Evolutionary conservation across 1,140 invertebrate species (phyloP).

Genomic region (Penaeus vannamei): DNA sequence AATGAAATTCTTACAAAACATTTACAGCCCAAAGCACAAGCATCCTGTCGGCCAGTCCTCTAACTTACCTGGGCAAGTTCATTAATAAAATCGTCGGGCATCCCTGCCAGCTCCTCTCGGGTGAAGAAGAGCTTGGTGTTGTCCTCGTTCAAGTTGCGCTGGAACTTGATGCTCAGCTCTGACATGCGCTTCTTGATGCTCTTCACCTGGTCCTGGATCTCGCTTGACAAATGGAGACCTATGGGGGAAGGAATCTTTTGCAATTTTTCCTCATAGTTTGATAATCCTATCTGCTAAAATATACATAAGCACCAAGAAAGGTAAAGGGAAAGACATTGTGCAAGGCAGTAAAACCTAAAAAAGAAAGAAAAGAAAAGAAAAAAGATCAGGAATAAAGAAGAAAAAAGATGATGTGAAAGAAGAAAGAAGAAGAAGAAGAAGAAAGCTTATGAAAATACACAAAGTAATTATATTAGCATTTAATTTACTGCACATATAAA

Average conservation of each 20-base stretch:
- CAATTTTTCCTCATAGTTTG: not conserved
- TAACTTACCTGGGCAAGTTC: constrained; percentile 58
- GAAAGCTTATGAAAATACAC: too few species aligned
- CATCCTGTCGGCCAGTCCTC: not conserved
- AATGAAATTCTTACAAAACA: not conserved
- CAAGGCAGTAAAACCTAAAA: too few species aligned
- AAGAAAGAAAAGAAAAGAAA: too few species aligned
- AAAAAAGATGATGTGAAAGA: too few species aligned
- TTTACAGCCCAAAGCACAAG: constrained; percentile 13
- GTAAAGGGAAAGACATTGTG: too few species aligned
- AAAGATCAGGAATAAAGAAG: too few species aligned
- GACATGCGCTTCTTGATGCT: constrained; percentile 74
- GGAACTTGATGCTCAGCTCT: constrained; percentile 74
- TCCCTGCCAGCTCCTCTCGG: constrained; percentile 73
- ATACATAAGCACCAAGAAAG: too few species aligned
- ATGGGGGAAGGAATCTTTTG: constrained; percentile 34
- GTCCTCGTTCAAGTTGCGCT: constrained; percentile 75
- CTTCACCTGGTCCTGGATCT: constrained; percentile 72
- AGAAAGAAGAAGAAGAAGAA: too few species aligned
- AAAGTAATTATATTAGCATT: too few species aligned
- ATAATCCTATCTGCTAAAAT: too few species aligned
- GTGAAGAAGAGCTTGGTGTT: constrained; percentile 74
- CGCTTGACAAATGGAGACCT: constrained; percentile 74
- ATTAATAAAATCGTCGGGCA: constrained; percentile 73
- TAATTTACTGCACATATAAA: too few species aligned